phyloP scores from a whole-genome alignment of 2,797 vertebrate genomes.

The Uromys caudimaculatus region DNA sequence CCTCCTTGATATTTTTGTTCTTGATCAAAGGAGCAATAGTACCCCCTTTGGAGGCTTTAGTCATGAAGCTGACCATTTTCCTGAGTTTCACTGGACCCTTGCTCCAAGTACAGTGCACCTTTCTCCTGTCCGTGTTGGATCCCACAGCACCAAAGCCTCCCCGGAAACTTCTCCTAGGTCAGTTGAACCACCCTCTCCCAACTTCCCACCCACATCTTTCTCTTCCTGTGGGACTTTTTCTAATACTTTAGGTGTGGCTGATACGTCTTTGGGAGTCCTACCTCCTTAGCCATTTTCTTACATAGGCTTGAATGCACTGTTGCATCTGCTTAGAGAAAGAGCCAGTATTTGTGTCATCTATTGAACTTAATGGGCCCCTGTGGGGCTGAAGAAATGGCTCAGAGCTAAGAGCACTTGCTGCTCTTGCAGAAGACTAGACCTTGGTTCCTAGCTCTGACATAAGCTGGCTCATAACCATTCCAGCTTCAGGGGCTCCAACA shows the following conservation, averaged over 20 bases:
- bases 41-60: not conserved
- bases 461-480: not conserved
- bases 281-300: not conserved
- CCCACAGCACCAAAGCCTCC: not conserved
- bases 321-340: constrained; percentile 32
- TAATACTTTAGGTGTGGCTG: not conserved
- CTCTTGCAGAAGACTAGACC: not conserved
- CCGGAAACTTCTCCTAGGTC: not conserved
- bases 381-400: not conserved
- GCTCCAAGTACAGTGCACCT: not conserved
- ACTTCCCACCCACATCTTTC: not conserved
- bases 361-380: not conserved
- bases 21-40: not conserved
- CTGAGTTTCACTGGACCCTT: not conserved
- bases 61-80: not conserved
- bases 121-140: not conserved
- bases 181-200: not conserved
- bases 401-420: not conserved
- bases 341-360: not conserved
- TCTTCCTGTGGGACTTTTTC: not conserved
- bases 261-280: not conserved
- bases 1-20: not conserved
- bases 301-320: not conserved
- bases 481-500: not conserved
- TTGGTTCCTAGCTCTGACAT: not conserved